Evolutionary conservation across 1,140 invertebrate species (phyloP).

Genomic region (Pollicipes pollicipes): DNA sequence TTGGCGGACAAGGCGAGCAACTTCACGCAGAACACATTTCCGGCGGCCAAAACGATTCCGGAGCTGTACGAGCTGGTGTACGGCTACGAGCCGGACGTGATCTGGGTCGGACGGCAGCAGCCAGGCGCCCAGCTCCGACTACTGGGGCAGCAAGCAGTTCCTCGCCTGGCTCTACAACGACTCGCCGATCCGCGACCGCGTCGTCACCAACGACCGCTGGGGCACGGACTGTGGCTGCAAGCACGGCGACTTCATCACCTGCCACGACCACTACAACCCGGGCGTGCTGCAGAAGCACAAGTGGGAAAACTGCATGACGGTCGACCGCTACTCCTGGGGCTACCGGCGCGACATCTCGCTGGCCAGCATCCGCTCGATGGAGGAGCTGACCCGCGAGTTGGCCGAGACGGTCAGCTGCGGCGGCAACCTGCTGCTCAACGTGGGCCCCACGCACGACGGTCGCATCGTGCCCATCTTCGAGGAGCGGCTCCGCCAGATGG

Average conservation of each 20-base stretch:
- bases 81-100: conserved; percentile 62
- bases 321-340: conserved; percentile 82
- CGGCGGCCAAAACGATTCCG: conserved; percentile 26
- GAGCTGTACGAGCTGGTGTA: conserved; percentile 40
- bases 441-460: conserved; percentile 78
- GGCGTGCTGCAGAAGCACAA: conserved; percentile 51
- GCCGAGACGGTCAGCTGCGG: conserved; percentile 47
- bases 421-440: conserved; percentile 75
- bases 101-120: conserved; percentile 73
- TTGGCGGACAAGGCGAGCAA: conserved; percentile 47
- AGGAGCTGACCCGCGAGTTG: neutral
- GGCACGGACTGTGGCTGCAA: conserved; percentile 51
- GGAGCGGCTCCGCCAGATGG: conserved; percentile 50
- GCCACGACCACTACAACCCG: conserved; percentile 56
- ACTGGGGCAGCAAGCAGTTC: conserved; percentile 41
- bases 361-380: conserved; percentile 29
- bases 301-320: conserved; percentile 83
- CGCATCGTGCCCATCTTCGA: conserved; percentile 73
- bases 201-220: conserved; percentile 79
- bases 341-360: conserved; percentile 53
- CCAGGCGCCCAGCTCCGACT: conserved; percentile 31
- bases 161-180: conserved; percentile 89
- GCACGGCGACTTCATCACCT: conserved; percentile 72
- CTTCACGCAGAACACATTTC: conserved; percentile 36
- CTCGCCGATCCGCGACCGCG: conserved; percentile 69